Percentiles rank a stretch among this genome's conserved stretches.
phyloP scores from a whole-genome alignment of 2,797 vertebrate species.

The Neomorphus geoffroyi region DNA sequence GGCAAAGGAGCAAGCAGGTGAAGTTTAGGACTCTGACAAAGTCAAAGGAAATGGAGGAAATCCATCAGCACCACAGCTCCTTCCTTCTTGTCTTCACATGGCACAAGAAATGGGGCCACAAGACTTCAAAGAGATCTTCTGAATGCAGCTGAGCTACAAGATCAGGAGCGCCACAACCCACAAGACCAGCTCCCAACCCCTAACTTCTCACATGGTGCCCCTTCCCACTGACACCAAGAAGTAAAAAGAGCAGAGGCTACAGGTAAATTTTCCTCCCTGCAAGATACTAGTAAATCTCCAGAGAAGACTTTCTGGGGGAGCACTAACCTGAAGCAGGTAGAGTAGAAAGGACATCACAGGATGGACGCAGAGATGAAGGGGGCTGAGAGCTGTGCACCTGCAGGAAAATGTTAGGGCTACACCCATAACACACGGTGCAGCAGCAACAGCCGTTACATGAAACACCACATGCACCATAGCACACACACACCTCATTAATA shows the following conservation, averaged over 20 bases:
- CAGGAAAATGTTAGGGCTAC: not conserved
- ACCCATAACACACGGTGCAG: not conserved
- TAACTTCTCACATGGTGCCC: accelerated
- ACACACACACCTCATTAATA: constrained; percentile 37
- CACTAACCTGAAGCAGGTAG: not conserved
- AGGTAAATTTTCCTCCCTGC: not conserved
- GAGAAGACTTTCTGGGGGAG: not conserved
- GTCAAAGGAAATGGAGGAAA: not conserved
- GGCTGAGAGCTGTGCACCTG: not conserved
- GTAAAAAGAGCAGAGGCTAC: not conserved
- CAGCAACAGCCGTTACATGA: not conserved
- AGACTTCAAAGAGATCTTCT: not conserved
- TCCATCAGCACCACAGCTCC: not conserved
- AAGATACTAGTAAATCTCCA: not conserved
- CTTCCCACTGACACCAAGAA: not conserved
- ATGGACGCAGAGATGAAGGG: not conserved
- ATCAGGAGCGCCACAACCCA: not conserved
- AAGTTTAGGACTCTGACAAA: not conserved
- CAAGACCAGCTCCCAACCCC: not conserved
- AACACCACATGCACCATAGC: not conserved
- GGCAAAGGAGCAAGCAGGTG: not conserved
- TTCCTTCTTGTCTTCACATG: not conserved
- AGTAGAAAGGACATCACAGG: not conserved
- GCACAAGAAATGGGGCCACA: not conserved
- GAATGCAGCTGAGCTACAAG: not conserved